Conservation (phyloP, 2,113 vertebrate species). For the Otolemur garnettii region DNA sequence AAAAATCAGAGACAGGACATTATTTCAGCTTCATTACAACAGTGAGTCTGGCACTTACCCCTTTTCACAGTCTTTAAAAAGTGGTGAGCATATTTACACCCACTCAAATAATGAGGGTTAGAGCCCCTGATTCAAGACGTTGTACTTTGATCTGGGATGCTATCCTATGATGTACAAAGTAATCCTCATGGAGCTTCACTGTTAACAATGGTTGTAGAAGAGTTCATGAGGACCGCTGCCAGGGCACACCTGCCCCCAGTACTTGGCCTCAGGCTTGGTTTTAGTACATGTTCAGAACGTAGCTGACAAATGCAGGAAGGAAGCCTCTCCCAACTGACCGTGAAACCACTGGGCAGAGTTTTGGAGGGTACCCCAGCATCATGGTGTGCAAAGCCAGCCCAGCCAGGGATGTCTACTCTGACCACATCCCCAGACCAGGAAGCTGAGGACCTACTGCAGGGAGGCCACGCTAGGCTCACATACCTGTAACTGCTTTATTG, state of each 20-base stretch:
- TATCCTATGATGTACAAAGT: background rate
- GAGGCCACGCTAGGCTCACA: slow-evolving; percentile 27
- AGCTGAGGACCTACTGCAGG: background rate
- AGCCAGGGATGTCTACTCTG: accelerated
- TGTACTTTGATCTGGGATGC: accelerated
- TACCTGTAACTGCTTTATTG: slow-evolving; percentile 99
- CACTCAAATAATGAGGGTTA: accelerated
- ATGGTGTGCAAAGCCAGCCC: background rate
- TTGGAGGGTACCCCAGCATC: accelerated
- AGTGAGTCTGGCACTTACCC: background rate
- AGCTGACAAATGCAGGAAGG: background rate
- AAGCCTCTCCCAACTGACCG: background rate
- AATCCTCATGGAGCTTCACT: too few species aligned
- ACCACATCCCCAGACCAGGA: accelerated
- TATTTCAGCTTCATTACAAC: background rate
- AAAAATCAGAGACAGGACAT: accelerated
- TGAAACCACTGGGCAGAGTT: background rate
- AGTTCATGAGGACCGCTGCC: background rate
- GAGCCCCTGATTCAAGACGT: background rate
- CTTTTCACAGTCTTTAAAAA: background rate
- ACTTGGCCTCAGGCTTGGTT: background rate
- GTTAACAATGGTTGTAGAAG: background rate
- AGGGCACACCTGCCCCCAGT: background rate
- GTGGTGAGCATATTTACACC: accelerated
- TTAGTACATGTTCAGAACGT: background rate